Evolutionary conservation across 1,140 invertebrate species (phyloP), one percentile per base, ranked within the genome.

Genomic region (Drosophila mojavensis): DNA sequence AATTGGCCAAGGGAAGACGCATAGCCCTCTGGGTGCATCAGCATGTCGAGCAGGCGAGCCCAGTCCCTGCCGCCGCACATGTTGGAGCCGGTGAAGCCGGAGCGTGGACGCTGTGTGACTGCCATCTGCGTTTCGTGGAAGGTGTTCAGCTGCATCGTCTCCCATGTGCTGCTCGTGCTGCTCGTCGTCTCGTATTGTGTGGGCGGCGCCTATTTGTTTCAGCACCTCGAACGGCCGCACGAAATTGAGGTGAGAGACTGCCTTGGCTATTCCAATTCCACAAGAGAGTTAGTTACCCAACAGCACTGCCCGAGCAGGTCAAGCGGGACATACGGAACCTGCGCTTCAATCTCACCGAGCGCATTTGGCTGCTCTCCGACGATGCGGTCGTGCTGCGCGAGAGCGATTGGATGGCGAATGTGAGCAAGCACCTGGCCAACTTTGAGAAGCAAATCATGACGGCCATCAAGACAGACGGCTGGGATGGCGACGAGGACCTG

Each of bases 401-500:
- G 47, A 79, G 41, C 56, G 88, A 86, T 36, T 92, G 91, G 91
- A 91, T 88, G 56, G 72, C 75, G 9, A 90, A 82, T 60, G 91
- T 92, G 7, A 90, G 81, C 71, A 86, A 84, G 13, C 79, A 92
- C 26, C 54, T 92, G 70, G 85, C 82, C 94, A 94, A 94, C 60
- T 99, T 98, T 90, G 97, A 98, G 93, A 95, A 94, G 61, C 94
- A 96, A 41, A 94, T 98, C 54, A 93, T 98, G 56, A 94, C 94
- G 71, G 96, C 96, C 76, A 98, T 98, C 94, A 97, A 96, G 81
- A 95, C 96, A 55, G 95, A 97, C 47, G 98, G 98, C 4, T 99
- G 98, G 96, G 97, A 98, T 92, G 98, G 98, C 48, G 95, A 95
- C 78, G 97, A 98, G 92, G 95, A 96, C 74, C 93, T 93, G 6